These are phyloP conservation scores for Steatocranus sp. DNA, from an alignment of 2,797 vertebrate species.

Conservation along the genomic window DNA sequence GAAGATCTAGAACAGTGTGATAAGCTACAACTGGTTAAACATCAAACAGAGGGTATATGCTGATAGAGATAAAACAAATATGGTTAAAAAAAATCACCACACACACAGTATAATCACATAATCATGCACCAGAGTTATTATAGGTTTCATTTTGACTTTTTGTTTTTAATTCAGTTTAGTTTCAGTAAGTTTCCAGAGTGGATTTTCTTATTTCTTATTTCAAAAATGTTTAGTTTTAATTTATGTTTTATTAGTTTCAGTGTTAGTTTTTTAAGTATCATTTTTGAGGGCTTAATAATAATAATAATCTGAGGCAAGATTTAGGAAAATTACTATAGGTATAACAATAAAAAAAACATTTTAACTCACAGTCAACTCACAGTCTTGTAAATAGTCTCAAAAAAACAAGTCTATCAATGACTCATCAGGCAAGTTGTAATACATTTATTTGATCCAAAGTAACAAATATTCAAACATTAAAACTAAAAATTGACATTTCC, in stretches of 20 bases:
- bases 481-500: background rate
- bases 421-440: background rate
- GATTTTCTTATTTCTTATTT: background rate
- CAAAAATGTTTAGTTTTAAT: background rate
- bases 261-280: background rate
- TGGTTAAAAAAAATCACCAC: background rate
- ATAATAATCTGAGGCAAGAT: background rate
- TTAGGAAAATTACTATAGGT: background rate
- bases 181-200: background rate
- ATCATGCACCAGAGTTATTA: background rate
- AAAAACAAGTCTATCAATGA: background rate
- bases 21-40: background rate
- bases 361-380: background rate
- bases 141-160: background rate
- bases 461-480: background rate
- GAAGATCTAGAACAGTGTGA: background rate
- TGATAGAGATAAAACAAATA: background rate
- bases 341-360: background rate
- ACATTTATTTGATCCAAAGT: background rate
- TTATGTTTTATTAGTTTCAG: background rate
- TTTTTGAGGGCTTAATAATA: background rate
- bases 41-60: background rate
- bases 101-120: background rate
- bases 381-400: background rate
- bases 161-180: background rate